phyloP scores from a whole-genome alignment of 2,888 invertebrate genomes.

The Drosophila cracens region DNA sequence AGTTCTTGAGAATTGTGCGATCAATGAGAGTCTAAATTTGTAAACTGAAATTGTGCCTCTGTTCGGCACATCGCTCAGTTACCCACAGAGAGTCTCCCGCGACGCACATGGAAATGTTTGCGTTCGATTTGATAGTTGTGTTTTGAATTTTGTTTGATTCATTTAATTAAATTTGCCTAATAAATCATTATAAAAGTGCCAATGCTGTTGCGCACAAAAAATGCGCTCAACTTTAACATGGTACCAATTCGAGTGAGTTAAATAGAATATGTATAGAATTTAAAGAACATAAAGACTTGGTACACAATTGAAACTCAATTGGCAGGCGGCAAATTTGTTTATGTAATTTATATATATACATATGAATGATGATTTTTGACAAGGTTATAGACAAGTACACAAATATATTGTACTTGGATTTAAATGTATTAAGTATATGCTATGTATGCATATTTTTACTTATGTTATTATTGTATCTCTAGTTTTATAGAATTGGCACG shows the following conservation, averaged over 20 bases:
- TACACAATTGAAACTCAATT: conserved; percentile 37
- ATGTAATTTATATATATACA: conserved; percentile 5
- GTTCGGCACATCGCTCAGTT: conserved; percentile 35
- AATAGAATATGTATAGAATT: background rate
- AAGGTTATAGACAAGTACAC: conserved; percentile 13
- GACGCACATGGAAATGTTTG: conserved; percentile 36
- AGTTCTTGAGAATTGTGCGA: conserved; percentile 7
- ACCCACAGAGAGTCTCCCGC: conserved; percentile 27
- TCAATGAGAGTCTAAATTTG: conserved; percentile 4
- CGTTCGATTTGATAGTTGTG: conserved; percentile 1
- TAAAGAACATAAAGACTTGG: conserved; percentile 4
- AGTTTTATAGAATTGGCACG: background rate
- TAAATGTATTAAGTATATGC: background rate
- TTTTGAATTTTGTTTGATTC: conserved; percentile 16
- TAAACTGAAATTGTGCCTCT: conserved; percentile 8
- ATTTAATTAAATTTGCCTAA: conserved; percentile 25
- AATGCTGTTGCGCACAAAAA: conserved; percentile 32
- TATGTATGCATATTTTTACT: background rate
- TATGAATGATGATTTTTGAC: conserved; percentile 12
- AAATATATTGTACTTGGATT: background rate
- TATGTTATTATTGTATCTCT: background rate
- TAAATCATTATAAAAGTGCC: conserved; percentile 29
- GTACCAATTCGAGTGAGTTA: conserved; percentile 52
- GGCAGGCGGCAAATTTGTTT: conserved; percentile 8
- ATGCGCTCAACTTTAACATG: conserved; percentile 34